phyloP scores from a whole-genome alignment of 2,113 vertebrate species.

The Australoheros scitulus region DNA sequence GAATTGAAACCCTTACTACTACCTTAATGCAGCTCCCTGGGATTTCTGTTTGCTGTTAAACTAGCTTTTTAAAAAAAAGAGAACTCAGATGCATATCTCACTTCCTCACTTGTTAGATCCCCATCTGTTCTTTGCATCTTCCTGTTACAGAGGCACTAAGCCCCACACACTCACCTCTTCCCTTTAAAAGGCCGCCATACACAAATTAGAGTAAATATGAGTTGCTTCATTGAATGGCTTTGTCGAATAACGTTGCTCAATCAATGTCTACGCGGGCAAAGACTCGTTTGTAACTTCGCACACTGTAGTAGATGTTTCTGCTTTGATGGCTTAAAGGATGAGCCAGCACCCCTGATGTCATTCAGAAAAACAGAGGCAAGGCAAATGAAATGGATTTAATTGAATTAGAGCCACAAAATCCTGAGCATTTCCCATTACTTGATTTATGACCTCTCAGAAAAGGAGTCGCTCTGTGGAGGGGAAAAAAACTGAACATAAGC shows the following conservation, averaged over 20 bases:
- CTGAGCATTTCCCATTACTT: background rate
- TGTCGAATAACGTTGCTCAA: background rate
- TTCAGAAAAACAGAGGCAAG: background rate
- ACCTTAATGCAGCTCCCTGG: background rate
- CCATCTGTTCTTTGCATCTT: conserved; percentile 19
- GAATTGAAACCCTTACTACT: background rate
- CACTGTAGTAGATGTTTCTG: background rate
- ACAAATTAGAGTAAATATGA: background rate
- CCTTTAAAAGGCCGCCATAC: background rate
- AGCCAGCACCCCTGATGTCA: conserved; percentile 8
- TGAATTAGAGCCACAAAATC: conserved; percentile 17
- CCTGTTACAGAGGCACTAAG: conserved; percentile 17
- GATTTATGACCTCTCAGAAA: conserved; percentile 12
- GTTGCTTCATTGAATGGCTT: background rate
- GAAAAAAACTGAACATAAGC: background rate
- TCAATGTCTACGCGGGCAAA: rapidly evolving
- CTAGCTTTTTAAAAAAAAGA: background rate
- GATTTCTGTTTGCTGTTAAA: background rate
- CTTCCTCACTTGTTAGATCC: conserved; percentile 47
- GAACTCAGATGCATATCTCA: conserved; percentile 51
- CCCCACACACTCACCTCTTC: background rate
- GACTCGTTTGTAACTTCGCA: background rate
- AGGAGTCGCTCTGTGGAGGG: no score
- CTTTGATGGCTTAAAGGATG: background rate
- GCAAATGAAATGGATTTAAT: conserved; percentile 25